Evolutionary conservation across 2,113 vertebrate genomes (phyloP).

Genomic region (Fregetta grallaria): DNA sequence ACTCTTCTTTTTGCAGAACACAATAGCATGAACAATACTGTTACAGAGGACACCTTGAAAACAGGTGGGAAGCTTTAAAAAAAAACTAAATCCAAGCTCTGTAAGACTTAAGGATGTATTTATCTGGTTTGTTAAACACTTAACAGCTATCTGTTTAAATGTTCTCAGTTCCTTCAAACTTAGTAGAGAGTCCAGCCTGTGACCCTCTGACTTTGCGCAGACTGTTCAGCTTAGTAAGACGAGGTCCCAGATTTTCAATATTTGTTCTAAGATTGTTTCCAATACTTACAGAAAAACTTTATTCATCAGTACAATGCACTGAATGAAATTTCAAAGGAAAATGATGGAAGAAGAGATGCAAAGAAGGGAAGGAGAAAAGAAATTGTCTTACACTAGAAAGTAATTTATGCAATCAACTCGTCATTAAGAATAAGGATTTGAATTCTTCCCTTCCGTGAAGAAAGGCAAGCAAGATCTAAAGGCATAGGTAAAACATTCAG

Average conservation of each 20-base stretch:
- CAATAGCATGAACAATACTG: background rate
- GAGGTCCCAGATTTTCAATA: background rate
- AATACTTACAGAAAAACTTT: background rate
- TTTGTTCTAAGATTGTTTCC: background rate
- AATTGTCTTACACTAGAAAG: background rate
- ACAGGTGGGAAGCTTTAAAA: background rate
- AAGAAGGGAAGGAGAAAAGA: background rate
- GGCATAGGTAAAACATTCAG: background rate
- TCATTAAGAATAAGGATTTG: background rate
- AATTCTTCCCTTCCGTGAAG: background rate
- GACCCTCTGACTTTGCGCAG: background rate
- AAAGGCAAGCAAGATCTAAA: background rate
- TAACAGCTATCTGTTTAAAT: background rate
- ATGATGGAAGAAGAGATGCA: background rate
- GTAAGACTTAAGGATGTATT: background rate
- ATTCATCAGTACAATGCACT: background rate
- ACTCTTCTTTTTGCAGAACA: background rate
- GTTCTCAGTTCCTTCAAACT: background rate
- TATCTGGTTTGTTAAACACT: background rate
- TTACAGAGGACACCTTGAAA: background rate
- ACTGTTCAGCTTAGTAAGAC: background rate
- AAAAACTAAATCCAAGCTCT: background rate
- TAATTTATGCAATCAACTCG: background rate
- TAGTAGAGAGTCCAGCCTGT: background rate
- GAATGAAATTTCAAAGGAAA: background rate